Percentiles rank a stretch among this genome's conserved stretches.
phyloP scores from a whole-genome alignment of 2,797 vertebrate species.

The Euphonia xanthogaster region DNA sequence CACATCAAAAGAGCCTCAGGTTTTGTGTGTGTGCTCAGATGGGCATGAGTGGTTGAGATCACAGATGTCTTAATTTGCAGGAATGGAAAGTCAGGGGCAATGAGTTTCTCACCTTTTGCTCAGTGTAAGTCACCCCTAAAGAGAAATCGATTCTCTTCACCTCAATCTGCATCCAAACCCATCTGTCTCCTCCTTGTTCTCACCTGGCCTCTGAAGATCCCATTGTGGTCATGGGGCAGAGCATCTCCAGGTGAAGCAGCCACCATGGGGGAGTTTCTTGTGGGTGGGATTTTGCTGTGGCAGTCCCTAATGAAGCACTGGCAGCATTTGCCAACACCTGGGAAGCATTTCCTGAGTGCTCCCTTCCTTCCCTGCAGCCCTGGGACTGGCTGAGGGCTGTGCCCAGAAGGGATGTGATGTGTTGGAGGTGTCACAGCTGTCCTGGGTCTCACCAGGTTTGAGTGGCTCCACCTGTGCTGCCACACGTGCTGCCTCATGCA shows the following conservation, averaged over 20 bases:
- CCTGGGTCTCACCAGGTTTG: not conserved
- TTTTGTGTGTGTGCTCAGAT: not conserved
- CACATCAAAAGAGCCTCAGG: not conserved
- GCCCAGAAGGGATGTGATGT: not conserved
- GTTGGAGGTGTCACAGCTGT: not conserved
- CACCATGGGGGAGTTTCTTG: rapidly evolving
- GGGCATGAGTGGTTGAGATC: not conserved
- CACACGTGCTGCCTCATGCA: rapidly evolving
- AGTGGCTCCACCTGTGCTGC: not conserved
- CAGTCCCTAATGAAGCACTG: not conserved
- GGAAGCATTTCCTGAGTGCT: rapidly evolving
- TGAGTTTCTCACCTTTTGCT: not conserved
- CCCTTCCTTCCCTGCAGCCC: not conserved
- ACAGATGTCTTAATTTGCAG: not conserved
- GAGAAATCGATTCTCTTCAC: not conserved
- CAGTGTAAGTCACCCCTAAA: not conserved
- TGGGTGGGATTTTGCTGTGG: not conserved
- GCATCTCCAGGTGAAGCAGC: not conserved
- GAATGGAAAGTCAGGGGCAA: not conserved
- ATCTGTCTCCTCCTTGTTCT: not conserved
- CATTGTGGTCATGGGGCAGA: not conserved
- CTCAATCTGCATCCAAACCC: not conserved
- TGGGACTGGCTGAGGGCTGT: not conserved
- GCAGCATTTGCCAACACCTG: not conserved
- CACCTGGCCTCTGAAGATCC: not conserved